Base-by-base conservation (phyloP, 2,113 vertebrate genomes). In the Actenoides lindsayi region DNA sequence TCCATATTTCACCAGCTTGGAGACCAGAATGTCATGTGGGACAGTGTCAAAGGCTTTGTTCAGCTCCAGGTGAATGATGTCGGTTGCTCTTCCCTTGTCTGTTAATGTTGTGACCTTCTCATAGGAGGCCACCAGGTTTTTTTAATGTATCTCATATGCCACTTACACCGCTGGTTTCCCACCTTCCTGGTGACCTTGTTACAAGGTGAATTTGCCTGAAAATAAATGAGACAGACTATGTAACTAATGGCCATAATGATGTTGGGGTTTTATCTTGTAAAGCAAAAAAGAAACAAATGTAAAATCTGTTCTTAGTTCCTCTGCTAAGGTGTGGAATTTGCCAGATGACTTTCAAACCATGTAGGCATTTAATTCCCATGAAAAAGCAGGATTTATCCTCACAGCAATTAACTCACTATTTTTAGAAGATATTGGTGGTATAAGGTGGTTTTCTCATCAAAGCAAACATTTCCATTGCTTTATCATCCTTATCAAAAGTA, bases 261-360 rank as follows among this genome's bases (percentile, higher is more conserved):
- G 10, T 20, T 9, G 2, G 3, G 0, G 1, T 8, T 48, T 67
- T 63, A 18, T 20, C 25, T 17, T 42, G 17, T 76, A 69, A 84
- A 86, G 24, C 6, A 39, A n/a, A 28, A 51, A 79, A 76, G 17
- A 9, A 9, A 30, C 33, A 28, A 25, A 39, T 46, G 19, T 39
- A 21, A 12, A 24, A 15, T 2, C n/a, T 75, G 2, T 60, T 89
- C 48, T 85, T 63, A 69, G 48, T 77, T 91, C 24, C 15, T 60
- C 69, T 86, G 24, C 41, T 62, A 69, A 91, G 59, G 79, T 90
- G 90, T 91, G 71, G 95, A 95, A 85, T 71, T 87, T 93, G 59
- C 53, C 50, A 91, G 87, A 80, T 21, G 13, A 37, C 28, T 95
- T 96, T 93, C 44, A 90, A 76, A 37, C 28, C 25, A 16, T 27